Evolutionary conservation across 2,113 vertebrate species (phyloP).

Genomic region (Tachysurus vachellii): DNA sequence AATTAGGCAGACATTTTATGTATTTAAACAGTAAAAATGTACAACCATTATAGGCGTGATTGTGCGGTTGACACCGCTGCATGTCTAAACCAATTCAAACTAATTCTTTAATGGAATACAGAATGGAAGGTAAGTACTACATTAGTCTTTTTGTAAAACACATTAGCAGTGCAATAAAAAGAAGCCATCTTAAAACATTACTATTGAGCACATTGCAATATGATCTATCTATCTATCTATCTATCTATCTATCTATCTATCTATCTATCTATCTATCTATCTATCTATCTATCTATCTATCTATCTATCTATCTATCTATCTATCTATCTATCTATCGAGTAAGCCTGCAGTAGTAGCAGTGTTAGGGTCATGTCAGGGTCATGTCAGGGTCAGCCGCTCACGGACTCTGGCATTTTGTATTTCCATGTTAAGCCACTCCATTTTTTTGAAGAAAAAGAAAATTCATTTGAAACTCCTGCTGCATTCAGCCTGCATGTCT

Average conservation of each 20-base stretch:
- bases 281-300: background rate
- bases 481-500: slow-evolving; percentile 52
- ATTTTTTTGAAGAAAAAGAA: slow-evolving; percentile 44
- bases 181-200: slow-evolving; percentile 10
- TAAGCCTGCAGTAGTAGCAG: background rate
- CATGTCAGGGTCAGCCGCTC: slow-evolving; percentile 13
- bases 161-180: slow-evolving; percentile 27
- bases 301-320: background rate
- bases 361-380: background rate
- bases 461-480: slow-evolving; percentile 55
- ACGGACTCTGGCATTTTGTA: slow-evolving; percentile 23
- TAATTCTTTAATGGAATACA: slow-evolving; percentile 54
- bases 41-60: slow-evolving; percentile 33
- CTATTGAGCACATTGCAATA: background rate
- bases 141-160: slow-evolving; percentile 43
- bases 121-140: slow-evolving; percentile 33
- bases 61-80: slow-evolving; percentile 24
- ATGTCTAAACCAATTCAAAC: slow-evolving; percentile 42
- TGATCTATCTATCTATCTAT: background rate
- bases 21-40: slow-evolving; percentile 46
- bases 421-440: slow-evolving; percentile 41
- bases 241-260: background rate
- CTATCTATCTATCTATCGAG: background rate
- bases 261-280: background rate
- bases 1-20: slow-evolving; percentile 44